phyloP scores from a whole-genome alignment of 2,797 vertebrate genomes.

The Amazonetta brasiliensis region DNA sequence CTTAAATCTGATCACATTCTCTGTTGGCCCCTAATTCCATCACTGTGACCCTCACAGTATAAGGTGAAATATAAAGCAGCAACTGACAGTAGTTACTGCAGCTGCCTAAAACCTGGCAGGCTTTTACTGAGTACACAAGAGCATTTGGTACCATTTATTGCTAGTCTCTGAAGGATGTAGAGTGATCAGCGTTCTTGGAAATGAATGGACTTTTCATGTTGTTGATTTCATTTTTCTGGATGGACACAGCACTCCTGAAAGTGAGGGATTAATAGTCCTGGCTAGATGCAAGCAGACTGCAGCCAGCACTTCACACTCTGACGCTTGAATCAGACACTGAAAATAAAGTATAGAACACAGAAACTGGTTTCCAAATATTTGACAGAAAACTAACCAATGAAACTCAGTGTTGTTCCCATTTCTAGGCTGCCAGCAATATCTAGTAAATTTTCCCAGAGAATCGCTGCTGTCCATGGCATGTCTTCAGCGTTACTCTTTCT shows the following conservation, averaged over 20 bases:
- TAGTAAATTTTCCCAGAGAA: constrained; percentile 29
- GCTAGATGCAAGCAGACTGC: neutral
- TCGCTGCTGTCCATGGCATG: accelerated
- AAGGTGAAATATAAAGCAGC: neutral
- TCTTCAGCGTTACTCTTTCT: neutral
- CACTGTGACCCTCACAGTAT: neutral
- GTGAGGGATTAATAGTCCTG: neutral
- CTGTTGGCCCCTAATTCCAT: neutral
- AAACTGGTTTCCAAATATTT: constrained; percentile 57
- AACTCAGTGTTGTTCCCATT: neutral
- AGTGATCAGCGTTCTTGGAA: neutral
- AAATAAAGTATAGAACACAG: neutral
- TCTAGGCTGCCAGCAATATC: neutral
- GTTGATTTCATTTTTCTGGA: constrained; percentile 47
- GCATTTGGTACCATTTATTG: neutral
- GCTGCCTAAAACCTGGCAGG: neutral
- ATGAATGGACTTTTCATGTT: constrained; percentile 55
- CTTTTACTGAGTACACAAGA: neutral
- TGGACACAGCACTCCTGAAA: neutral
- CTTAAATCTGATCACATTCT: neutral
- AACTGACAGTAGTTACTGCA: neutral
- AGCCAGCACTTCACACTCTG: constrained; percentile 7
- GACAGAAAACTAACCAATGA: neutral
- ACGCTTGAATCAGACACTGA: neutral
- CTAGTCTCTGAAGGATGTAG: neutral